Base-by-base conservation (phyloP, 2,888 invertebrate species). In the Noctua pronuba region DNA sequence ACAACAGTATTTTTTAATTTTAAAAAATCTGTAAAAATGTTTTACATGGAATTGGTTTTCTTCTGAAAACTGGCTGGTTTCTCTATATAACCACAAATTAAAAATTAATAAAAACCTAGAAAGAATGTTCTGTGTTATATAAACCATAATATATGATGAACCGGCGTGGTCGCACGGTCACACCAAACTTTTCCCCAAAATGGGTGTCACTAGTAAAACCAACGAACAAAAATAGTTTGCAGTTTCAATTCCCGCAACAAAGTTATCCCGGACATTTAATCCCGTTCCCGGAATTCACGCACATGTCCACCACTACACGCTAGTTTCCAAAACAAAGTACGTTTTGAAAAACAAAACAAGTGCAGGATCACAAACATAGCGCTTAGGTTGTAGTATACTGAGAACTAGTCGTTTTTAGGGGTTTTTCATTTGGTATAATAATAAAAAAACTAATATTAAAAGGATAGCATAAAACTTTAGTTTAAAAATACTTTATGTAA, bases 301-400 rank as follows among this genome's bases (percentile, higher is more conserved):
- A 81, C 69, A 79, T 79, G 83, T 74, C 66, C 87, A 82, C 41
- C 86, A 69, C 82, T 85, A 82, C 72, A 80, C 76, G 62, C 77
- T 79, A 86, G 88, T 90, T 86, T 82, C 35, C 72, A 89, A 91
- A 91, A 90, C 89, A 90, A 89, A 86, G 84, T 87, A 85, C 84
- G 88, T 89, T 92, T 90, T 88, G 80, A 70, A 90, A 92, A 91
- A 88, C 91, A 92, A 92, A 89, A 86, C 89, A 84, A 85, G 66
- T 78, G 65, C 10, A 18, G 75, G 80, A 83, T 85, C 79, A 83
- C 88, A 89, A 91, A 90, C 90, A 90, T 38, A 58, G 52, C 62
- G 74, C 28, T 84, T 78, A 87, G 65, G 89, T 77, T 84, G 80
- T 73, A 68, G 28, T 67, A 49, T 78, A 88, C 82, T 66, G 28